Evolutionary conservation across 2,888 invertebrate genomes (phyloP).

Genomic region (Stenodera caucasica): DNA sequence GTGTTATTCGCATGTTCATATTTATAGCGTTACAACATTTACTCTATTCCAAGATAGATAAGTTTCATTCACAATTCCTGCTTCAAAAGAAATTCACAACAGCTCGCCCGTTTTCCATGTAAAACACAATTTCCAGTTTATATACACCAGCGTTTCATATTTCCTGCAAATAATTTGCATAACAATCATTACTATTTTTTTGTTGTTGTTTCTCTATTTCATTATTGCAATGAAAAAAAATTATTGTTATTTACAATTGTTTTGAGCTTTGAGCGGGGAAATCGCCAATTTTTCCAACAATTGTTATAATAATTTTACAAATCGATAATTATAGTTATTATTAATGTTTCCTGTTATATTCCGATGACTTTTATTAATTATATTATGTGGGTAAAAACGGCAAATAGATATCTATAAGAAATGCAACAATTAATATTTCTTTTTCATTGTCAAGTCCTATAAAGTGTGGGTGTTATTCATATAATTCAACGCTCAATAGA

Average conservation of each 20-base stretch:
- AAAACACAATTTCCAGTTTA: not conserved
- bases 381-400: not conserved
- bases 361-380: not conserved
- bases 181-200: not conserved
- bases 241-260: not conserved
- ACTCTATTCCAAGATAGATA: not conserved
- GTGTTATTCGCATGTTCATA: constrained; percentile 26
- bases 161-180: not conserved
- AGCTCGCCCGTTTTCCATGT: not conserved
- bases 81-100: not conserved
- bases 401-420: not conserved
- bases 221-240: not conserved
- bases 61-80: constrained; percentile 5
- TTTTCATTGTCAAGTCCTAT: not conserved
- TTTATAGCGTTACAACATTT: constrained; percentile 1
- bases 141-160: not conserved
- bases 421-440: constrained; percentile 3
- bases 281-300: not conserved
- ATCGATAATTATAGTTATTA: constrained; percentile 7
- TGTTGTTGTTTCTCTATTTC: not conserved
- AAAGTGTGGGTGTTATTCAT: not conserved
- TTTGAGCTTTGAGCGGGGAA: constrained; percentile 6
- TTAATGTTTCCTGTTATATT: constrained; percentile 5
- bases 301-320: constrained; percentile 5
- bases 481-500: not conserved